Percentiles rank a stretch among this genome's conserved stretches.
Evolutionary conservation across 2,888 invertebrate species (phyloP).

Genomic region (Fabriciana adippe): DNA sequence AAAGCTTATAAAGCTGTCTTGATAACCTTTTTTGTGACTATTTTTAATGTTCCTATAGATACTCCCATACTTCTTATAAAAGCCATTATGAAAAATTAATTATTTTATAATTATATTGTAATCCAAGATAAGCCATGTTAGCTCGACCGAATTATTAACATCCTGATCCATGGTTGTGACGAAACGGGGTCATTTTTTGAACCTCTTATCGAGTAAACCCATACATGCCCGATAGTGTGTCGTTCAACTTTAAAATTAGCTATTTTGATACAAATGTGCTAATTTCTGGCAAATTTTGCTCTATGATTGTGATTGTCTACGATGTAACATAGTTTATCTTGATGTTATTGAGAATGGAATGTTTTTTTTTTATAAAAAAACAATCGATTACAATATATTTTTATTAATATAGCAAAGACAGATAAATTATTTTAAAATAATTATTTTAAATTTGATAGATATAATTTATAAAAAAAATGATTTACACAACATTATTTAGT

Average conservation of each 20-base stretch:
- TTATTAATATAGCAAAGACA: no score
- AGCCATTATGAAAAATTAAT: no score
- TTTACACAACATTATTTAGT: no score
- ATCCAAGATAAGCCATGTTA: conserved; percentile 29
- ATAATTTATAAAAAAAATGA: no score
- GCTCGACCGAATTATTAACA: conserved; percentile 39
- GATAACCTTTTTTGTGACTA: not conserved
- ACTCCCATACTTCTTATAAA: no score
- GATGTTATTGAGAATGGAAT: no score
- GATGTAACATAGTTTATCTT: no score
- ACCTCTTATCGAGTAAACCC: conserved; percentile 46
- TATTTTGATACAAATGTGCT: conserved; percentile 10
- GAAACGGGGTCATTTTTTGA: conserved; percentile 48
- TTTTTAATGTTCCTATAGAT: not conserved
- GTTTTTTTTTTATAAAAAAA: no score
- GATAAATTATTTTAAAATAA: no score
- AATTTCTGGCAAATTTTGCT: conserved; percentile 1
- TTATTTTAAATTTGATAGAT: no score
- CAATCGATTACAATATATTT: no score
- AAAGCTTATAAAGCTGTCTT: not conserved
- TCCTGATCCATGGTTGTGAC: conserved; percentile 44
- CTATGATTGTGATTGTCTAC: not conserved
- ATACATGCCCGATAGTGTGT: conserved; percentile 46
- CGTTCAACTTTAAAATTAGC: conserved; percentile 47
- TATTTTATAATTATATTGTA: conserved; percentile 2